These are phyloP conservation scores for Choloepus hoffmanni DNA, from an alignment of 2,113 vertebrate species.

Conservation along the genomic window DNA sequence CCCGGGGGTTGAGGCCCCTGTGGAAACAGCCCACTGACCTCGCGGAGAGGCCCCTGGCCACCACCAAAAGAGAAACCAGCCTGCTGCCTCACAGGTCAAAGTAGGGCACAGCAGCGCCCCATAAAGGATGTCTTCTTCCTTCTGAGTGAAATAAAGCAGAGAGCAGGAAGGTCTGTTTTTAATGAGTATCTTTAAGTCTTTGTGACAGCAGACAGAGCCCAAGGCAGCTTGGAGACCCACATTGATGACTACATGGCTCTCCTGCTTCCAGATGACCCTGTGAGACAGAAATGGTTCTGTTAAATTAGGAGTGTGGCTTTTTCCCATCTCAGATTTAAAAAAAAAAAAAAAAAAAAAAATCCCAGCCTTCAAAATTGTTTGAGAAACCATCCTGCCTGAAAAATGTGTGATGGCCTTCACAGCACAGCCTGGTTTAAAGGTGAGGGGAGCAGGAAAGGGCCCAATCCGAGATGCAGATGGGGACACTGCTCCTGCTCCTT, in stretches of 20 bases:
- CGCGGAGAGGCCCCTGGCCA: background rate
- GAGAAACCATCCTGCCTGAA: background rate
- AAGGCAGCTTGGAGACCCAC: conserved; percentile 13
- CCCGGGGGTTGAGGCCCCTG: background rate
- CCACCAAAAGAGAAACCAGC: background rate
- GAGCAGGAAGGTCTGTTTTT: conserved; percentile 39
- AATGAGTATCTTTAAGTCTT: conserved; percentile 57
- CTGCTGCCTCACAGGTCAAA: background rate
- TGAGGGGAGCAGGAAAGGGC: background rate
- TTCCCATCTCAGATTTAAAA: background rate
- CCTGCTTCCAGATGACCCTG: conserved; percentile 63
- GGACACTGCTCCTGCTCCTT: no score
- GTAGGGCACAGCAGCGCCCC: background rate
- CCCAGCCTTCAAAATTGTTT: background rate
- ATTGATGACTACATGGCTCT: background rate
- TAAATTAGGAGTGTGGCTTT: background rate
- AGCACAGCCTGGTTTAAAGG: background rate
- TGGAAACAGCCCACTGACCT: background rate
- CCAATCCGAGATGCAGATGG: background rate
- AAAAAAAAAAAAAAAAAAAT: background rate
- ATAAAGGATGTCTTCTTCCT: background rate
- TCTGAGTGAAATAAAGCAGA: background rate
- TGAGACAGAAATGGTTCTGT: conserved; percentile 22
- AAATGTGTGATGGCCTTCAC: background rate
- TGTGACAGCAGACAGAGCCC: background rate